Percentiles rank a stretch among this genome's conserved stretches.
Conservation (phyloP, 2,888 invertebrate genomes). For the Stramonita haemastoma region DNA sequence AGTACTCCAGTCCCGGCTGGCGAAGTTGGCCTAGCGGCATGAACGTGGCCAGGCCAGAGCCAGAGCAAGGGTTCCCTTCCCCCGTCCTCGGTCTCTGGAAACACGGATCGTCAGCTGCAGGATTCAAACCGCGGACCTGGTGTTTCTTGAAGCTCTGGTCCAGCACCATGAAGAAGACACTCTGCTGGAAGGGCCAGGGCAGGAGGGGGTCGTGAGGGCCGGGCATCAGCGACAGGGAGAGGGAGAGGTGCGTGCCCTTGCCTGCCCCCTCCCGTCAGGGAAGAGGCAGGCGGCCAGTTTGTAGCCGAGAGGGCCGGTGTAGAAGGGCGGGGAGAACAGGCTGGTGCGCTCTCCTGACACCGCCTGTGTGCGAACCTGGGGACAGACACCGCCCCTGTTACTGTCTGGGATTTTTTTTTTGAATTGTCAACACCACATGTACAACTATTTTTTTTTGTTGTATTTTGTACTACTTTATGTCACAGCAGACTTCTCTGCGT, state of each 20-base stretch:
- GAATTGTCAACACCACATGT: too few species aligned
- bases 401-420: too few species aligned
- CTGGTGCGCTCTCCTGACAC: slow-evolving; percentile 60
- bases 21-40: slow-evolving; percentile 61
- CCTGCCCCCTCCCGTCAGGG: slow-evolving; percentile 75
- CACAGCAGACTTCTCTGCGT: too few species aligned
- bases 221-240: slow-evolving; percentile 75
- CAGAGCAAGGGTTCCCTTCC: slow-evolving; percentile 76
- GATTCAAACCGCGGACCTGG: slow-evolving; percentile 71
- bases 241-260: slow-evolving; percentile 70
- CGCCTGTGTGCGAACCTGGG: slow-evolving; percentile 61
- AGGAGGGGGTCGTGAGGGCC: slow-evolving; percentile 73
- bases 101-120: slow-evolving; percentile 71
- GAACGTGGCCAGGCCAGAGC: slow-evolving; percentile 75
- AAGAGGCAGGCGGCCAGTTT: slow-evolving; percentile 74
- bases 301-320: slow-evolving; percentile 71
- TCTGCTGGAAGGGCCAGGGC: slow-evolving; percentile 73
- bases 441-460: too few species aligned
- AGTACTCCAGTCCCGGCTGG: slow-evolving; percentile 56
- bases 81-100: slow-evolving; percentile 70
- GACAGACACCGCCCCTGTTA: too few species aligned
- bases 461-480: too few species aligned
- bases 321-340: slow-evolving; percentile 73
- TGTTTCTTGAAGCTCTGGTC: slow-evolving; percentile 71
- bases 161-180: slow-evolving; percentile 65